Percentiles rank a stretch among this genome's conserved stretches.
These are phyloP conservation scores for Falco rusticolus DNA, from an alignment of 2,797 vertebrate species.

Conservation along the genomic window DNA sequence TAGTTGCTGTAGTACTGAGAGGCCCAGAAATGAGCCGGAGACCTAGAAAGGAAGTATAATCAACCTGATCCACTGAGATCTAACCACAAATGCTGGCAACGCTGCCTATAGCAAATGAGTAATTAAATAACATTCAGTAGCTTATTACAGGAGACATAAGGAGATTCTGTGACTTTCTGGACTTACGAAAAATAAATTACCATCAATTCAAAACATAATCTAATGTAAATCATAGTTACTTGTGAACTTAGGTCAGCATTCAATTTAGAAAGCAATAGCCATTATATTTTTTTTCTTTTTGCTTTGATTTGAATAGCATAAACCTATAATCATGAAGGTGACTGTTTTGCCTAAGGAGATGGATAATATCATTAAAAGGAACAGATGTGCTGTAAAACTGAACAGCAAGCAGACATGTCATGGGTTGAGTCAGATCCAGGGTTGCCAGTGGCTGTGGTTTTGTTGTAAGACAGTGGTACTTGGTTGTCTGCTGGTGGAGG, in stretches of 20 bases:
- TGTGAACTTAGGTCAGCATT: background rate
- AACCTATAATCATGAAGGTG: background rate
- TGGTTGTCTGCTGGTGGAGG: background rate
- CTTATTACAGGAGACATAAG: background rate
- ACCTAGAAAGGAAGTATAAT: background rate
- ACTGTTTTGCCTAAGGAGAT: constrained; percentile 3
- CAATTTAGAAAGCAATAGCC: background rate
- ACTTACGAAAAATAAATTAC: background rate
- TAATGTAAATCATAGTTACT: background rate
- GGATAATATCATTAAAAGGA: constrained; percentile 12
- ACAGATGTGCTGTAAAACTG: background rate
- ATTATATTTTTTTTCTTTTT: background rate
- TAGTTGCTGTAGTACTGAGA: background rate
- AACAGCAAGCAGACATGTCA: background rate
- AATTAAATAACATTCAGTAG: background rate
- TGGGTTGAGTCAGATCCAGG: background rate
- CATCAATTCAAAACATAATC: background rate
- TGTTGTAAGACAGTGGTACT: background rate
- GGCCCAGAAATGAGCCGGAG: background rate
- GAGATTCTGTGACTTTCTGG: background rate
- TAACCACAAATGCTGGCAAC: background rate
- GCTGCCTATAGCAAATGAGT: background rate
- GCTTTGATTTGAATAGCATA: constrained; percentile 2
- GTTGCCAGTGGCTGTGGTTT: background rate
- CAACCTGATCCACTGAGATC: background rate